Evolutionary conservation across 2,113 vertebrate species (phyloP), one percentile per base, ranked within the genome.

Genomic region (Xiphias gladius): DNA sequence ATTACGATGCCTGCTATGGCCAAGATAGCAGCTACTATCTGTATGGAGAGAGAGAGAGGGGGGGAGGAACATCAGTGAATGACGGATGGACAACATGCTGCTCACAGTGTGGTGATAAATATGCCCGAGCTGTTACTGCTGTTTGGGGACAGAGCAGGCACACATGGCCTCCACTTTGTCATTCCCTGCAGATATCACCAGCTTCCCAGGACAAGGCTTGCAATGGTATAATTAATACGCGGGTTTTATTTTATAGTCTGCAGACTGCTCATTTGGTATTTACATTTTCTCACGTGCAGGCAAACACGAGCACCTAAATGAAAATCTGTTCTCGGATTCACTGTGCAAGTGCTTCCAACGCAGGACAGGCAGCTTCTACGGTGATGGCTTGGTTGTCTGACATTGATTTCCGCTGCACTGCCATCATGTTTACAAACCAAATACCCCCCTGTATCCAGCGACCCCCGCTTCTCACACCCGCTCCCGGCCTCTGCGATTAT

Each of bases 1-100:
- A 99, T 99, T 89, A 99, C 98, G 10, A 99, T 99, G 82, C 98
- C 98, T 32, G 98, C 97, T 59, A 99, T 99, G 84, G 98, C 98
- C 82, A 99, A 96, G 95, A 99, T 99, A 94, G 97, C 97, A 26
- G 98, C 98, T 86, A 99, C 97, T 4, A 99, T 99, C 97, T 99
- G 94, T 54, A 66, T 11, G 83, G 88, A 90, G 41, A 79, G 62
- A 41, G 26, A 39, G 11, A 80, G 83, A 43, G 86, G 83, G 52
- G 48, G 22, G 35, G 54, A 71, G 59, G 55, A 22, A 79, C 46
- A 63, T 72, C 66, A 78, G 76, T 26, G 63, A 84, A 20, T 82
- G 83, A 87, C 37, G 65, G 78, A 90, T 83, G 82, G 83, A 58
- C 35, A 22, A 68, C 89, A 85, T n/a, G 64, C 85, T 54, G 77